Conservation (phyloP, 2,797 vertebrate genomes). For the Sebastes ruberrimus region DNA sequence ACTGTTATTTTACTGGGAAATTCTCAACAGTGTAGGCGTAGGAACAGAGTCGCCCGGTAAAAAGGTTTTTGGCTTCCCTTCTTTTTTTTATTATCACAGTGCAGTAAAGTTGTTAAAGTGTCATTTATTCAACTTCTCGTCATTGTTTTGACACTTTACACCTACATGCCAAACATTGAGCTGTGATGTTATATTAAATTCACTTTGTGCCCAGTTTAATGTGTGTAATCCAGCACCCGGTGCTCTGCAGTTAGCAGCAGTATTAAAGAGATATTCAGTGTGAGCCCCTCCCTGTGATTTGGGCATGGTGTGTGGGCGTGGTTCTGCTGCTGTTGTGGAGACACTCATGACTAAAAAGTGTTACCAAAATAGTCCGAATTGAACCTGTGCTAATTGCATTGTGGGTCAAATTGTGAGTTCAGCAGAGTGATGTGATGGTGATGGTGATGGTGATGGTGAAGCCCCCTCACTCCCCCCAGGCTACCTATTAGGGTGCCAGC, state of each 20-base stretch:
- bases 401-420: constrained; percentile 26
- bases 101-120: not conserved
- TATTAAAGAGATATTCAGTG: not conserved
- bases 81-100: not conserved
- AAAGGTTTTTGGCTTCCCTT: not conserved
- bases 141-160: not conserved
- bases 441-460: not conserved
- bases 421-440: not conserved
- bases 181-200: not conserved
- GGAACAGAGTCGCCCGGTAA: no score
- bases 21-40: no score
- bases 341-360: constrained; percentile 29
- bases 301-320: constrained; percentile 65
- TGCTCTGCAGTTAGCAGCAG: not conserved
- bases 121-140: not conserved
- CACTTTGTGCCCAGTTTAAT: not conserved
- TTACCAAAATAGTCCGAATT: constrained; percentile 51
- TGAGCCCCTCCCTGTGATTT: constrained; percentile 59
- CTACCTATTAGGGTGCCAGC: constrained; percentile 21
- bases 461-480: constrained; percentile 7
- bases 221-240: not conserved
- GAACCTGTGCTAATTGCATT: constrained; percentile 30
- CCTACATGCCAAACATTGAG: not conserved
- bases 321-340: not conserved
- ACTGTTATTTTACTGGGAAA: no score